A percentile compares a stretch with the other conserved stretches of the same genome.
These are phyloP conservation scores for Neocrepidodera transversa DNA, from an alignment of 2,888 invertebrate species.

Conservation along the genomic window DNA sequence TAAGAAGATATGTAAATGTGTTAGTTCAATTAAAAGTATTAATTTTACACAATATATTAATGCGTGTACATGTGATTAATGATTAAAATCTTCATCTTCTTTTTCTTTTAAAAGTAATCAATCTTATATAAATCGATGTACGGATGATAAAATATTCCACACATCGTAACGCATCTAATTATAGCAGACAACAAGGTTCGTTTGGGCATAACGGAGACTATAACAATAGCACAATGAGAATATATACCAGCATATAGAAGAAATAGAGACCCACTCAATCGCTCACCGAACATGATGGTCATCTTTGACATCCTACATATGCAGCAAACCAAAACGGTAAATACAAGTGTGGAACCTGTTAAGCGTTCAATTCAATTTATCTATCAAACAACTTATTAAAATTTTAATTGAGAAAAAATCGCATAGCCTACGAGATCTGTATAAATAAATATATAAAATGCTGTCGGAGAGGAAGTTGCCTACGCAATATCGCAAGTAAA, in stretches of 20 bases:
- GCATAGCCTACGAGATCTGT: constrained; percentile 9
- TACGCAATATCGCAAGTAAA: constrained; percentile 14
- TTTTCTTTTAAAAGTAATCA: not conserved
- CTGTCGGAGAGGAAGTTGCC: constrained; percentile 16
- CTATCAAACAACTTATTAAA: constrained; percentile 12
- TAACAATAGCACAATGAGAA: constrained; percentile 3
- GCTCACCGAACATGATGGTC: constrained; percentile 8
- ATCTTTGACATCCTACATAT: constrained; percentile 21
- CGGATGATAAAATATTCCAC: constrained; percentile 5
- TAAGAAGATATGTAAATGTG: not conserved
- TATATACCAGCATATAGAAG: constrained; percentile 11
- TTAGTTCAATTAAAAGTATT: constrained; percentile 1
- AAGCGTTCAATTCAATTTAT: constrained; percentile 20
- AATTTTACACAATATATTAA: not conserved
- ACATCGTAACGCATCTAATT: constrained; percentile 9
- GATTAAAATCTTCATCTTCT: constrained; percentile 1
- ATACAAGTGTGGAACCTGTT: constrained; percentile 28
- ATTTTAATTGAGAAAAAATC: constrained; percentile 16
- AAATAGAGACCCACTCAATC: constrained; percentile 14
- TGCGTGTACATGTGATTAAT: not conserved
- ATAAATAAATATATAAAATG: constrained; percentile 17
- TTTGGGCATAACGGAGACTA: constrained; percentile 5
- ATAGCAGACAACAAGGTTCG: constrained; percentile 4
- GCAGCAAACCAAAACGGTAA: constrained; percentile 21
- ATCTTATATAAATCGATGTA: not conserved